Base-by-base conservation (phyloP, 2,888 invertebrate species). In the Taenaris catops region DNA sequence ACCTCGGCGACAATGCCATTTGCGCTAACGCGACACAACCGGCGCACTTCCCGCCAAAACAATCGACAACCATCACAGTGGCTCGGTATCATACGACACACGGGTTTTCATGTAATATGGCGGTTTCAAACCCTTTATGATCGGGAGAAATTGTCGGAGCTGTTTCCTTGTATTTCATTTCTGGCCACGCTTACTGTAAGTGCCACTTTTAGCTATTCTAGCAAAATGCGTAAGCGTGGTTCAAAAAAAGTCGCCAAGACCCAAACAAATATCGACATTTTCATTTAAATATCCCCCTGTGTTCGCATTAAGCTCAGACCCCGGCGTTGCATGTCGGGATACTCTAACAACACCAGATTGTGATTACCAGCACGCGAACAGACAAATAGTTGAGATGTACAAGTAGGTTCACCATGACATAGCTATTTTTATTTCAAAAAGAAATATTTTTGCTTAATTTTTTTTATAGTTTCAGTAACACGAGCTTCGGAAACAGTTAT, bases 1-100 rank as follows among this genome's bases (percentile, higher is more conserved):
- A 83, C 81, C 81, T 75, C 66, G 50, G 51, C 58, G 53, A 61
- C 55, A 61, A 50, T 59, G 63, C 55, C 69, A 72, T 63, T 60
- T 62, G 58, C 53, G 54, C 50, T 41, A 48, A 37, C 45, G 34
- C 44, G 41, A 36, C 44, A 43, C 32, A 29, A 39, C 34, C 25
- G 46, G 44, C 36, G 51, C 44, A 51, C 55, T 55, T 58, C 62
- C 61, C 62, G 57, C 60, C 63, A 64, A 64, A 55, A 54, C 49
- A 52, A 55, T 46, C 50, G 49, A 53, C 61, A 50, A 53, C 60
- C 44, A 65, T 55, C 57, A 62, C 57, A 53, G 35, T 20, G 21
- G 16, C 23, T 14, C 61, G 64, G 64, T 61, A 65, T 63, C 48
- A 58, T 62, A 58, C 38, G 35, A 40, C 43, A 46, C 40, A 33